A percentile compares a stretch with the other conserved stretches of the same genome.
Evolutionary conservation across 2,888 invertebrate species (phyloP).

Genomic region (Morinoia aosen): DNA sequence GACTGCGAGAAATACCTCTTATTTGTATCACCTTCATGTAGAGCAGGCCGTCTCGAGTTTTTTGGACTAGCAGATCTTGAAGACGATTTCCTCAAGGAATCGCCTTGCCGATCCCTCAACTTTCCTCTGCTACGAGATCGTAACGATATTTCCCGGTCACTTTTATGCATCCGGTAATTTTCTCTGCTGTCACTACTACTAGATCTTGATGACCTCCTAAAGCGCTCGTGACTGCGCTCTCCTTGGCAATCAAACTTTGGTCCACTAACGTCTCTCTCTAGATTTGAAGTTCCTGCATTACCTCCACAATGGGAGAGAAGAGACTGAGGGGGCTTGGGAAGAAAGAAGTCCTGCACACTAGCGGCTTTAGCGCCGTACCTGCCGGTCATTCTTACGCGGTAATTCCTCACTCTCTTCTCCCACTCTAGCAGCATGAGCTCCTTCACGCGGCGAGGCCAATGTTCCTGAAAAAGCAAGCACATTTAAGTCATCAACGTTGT

Average conservation of each 20-base stretch:
- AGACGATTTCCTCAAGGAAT: not conserved
- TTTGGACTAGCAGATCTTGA: not conserved
- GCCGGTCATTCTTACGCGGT: not conserved
- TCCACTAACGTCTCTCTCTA: not conserved
- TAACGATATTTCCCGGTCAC: not conserved
- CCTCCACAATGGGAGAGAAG: not conserved
- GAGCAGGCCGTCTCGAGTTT: not conserved
- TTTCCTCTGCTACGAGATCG: not conserved
- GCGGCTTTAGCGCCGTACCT: not conserved
- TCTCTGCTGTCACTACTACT: not conserved
- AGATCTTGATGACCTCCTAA: not conserved
- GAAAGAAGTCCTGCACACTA: not conserved
- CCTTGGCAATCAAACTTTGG: not conserved
- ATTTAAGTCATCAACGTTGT: not conserved
- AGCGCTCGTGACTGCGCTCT: not conserved
- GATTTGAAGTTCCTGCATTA: not conserved
- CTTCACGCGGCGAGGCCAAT: not conserved
- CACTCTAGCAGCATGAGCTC: not conserved
- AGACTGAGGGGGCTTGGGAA: not conserved
- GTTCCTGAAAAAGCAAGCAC: not conserved
- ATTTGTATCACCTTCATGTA: not conserved
- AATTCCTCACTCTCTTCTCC: not conserved
- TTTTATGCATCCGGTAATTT: not conserved
- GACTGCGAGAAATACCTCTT: not conserved
- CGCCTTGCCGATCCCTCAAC: not conserved